These are phyloP conservation scores for Leptopilina clavipes DNA, from an alignment of 1,140 invertebrate genomes.

Conservation along the genomic window DNA sequence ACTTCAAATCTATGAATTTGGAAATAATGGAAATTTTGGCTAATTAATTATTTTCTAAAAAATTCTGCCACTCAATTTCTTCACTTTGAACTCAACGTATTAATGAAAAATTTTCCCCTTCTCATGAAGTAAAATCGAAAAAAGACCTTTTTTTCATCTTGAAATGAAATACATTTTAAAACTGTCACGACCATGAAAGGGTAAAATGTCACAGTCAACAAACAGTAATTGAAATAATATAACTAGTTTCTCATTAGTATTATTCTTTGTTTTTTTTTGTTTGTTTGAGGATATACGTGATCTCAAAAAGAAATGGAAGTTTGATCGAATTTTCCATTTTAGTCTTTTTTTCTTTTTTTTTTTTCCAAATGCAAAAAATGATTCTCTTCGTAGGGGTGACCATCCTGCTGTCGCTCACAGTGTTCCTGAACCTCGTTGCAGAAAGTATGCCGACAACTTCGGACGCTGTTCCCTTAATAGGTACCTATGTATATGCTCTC, in stretches of 20 bases:
- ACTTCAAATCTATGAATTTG: too few species aligned
- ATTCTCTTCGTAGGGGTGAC: slow-evolving; percentile 88
- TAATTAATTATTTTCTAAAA: too few species aligned
- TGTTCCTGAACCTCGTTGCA: slow-evolving; percentile 96
- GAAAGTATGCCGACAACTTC: slow-evolving; percentile 94
- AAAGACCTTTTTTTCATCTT: too few species aligned
- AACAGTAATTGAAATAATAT: neutral
- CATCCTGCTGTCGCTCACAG: slow-evolving; percentile 98
- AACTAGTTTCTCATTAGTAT: neutral
- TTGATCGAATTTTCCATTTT: slow-evolving; percentile 38
- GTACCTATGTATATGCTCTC: slow-evolving; percentile 68
- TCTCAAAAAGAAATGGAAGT: neutral
- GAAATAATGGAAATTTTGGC: too few species aligned
- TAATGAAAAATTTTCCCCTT: too few species aligned
- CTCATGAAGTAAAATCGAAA: too few species aligned
- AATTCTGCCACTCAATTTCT: too few species aligned
- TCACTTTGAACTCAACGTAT: too few species aligned
- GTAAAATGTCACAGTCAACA: neutral
- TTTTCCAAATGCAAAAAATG: slow-evolving; percentile 44
- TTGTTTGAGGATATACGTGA: too few species aligned
- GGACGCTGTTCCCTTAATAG: slow-evolving; percentile 86
- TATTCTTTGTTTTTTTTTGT: too few species aligned
- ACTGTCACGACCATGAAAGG: neutral
- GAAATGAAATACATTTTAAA: neutral
- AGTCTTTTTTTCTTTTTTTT: slow-evolving; percentile 23